phyloP scores from a whole-genome alignment of 1,140 invertebrate species.

The Bombus confusus region DNA sequence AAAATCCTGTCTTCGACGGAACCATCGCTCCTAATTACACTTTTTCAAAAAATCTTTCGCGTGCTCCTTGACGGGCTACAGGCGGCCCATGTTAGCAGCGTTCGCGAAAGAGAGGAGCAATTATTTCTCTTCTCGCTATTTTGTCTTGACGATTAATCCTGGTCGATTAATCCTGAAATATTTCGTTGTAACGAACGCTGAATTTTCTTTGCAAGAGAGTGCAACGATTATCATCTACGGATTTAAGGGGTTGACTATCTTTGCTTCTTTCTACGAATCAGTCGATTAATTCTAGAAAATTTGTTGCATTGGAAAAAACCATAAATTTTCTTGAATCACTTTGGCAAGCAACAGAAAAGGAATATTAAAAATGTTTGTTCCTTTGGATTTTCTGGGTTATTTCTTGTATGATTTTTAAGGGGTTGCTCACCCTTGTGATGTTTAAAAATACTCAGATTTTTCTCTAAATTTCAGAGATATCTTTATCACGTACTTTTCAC shows the following conservation, averaged over 20 bases:
- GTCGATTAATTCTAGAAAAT: neutral
- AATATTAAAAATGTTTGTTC: no score
- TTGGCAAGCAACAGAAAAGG: no score
- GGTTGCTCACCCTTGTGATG: no score
- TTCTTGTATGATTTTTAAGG: neutral
- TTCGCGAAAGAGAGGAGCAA: neutral
- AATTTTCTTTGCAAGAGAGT: no score
- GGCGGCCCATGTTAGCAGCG: neutral
- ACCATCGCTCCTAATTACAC: constrained; percentile 28
- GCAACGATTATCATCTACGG: no score
- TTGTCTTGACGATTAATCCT: neutral
- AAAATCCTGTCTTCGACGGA: constrained; percentile 25
- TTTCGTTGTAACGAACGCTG: no score
- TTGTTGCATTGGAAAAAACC: neutral
- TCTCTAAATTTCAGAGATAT: neutral
- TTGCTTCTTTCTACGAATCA: no score
- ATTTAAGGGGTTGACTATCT: no score
- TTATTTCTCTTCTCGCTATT: neutral
- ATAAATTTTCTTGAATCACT: no score
- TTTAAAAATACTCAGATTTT: neutral
- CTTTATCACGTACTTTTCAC: neutral
- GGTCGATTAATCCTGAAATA: no score
- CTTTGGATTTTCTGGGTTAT: no score
- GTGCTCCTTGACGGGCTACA: neutral
- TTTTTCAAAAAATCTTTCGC: constrained; percentile 9